Evolutionary conservation across 2,113 vertebrate species (phyloP).

Genomic region (Seriola quinqueradiata): DNA sequence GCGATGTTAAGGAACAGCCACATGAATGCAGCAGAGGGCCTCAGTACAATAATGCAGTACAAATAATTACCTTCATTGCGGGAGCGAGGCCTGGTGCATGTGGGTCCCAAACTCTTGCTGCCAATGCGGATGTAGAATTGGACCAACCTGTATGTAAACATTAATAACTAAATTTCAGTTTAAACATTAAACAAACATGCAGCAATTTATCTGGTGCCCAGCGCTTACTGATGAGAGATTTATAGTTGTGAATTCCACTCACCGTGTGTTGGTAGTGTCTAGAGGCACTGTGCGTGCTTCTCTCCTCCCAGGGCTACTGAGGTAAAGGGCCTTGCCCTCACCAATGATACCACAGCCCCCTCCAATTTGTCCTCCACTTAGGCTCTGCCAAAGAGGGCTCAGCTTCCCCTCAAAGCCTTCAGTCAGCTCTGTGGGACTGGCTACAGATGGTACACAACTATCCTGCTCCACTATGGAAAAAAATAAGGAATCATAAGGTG

Average conservation of each 20-base stretch:
- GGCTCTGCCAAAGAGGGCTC: conserved; percentile 95
- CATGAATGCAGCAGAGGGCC: conserved; percentile 54
- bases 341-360: conserved; percentile 93
- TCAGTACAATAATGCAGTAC: background rate
- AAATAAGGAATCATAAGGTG: background rate
- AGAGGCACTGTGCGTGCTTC: conserved; percentile 93
- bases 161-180: background rate
- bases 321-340: conserved; percentile 95
- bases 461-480: conserved; percentile 89
- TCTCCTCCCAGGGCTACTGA: conserved; percentile 91
- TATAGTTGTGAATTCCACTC: conserved; percentile 18
- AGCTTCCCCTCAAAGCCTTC: conserved; percentile 98
- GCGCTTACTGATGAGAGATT: background rate
- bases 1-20: conserved; percentile 43
- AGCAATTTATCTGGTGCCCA: background rate
- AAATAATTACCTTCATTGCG: conserved; percentile 93
- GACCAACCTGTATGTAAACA: conserved; percentile 85
- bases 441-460: conserved; percentile 92
- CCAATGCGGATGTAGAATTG: conserved; percentile 98
- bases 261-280: conserved; percentile 96
- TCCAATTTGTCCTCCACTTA: conserved; percentile 92
- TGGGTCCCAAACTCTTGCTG: conserved; percentile 91
- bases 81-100: conserved; percentile 92
- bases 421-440: conserved; percentile 92
- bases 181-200: background rate